Evolutionary conservation across 1,140 invertebrate species (phyloP).

Genomic region (Olivierus martensii): DNA sequence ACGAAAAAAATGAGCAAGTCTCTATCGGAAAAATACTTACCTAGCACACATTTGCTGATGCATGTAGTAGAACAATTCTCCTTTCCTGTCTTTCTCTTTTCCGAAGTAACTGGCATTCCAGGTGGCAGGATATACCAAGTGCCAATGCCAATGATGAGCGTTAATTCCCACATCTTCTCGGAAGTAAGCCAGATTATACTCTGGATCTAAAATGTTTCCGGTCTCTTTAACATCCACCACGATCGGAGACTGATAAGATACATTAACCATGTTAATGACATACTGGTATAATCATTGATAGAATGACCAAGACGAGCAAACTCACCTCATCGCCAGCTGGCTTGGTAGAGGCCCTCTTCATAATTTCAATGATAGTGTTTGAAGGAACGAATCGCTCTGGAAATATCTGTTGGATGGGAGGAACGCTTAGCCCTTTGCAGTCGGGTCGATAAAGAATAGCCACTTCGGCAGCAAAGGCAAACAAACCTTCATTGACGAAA

Average conservation of each 20-base stretch:
- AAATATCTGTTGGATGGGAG: slow-evolving; percentile 12
- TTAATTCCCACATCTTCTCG: slow-evolving; percentile 2
- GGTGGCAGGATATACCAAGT: neutral
- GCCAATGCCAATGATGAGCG: slow-evolving; percentile 16
- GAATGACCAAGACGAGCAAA: too few relatives aligned
- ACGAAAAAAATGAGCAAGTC: too few relatives aligned
- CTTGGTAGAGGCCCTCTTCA: too few relatives aligned
- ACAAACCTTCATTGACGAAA: slow-evolving; percentile 12
- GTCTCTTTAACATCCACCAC: neutral
- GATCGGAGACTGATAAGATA: neutral
- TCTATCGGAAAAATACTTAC: slow-evolving; percentile 19
- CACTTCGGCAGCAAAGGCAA: slow-evolving; percentile 10
- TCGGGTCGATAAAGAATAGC: slow-evolving; percentile 9
- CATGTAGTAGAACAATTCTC: slow-evolving; percentile 61
- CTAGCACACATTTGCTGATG: slow-evolving; percentile 51
- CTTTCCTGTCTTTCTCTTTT: slow-evolving; percentile 43
- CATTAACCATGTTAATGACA: too few relatives aligned
- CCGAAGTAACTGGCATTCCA: neutral
- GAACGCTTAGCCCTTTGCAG: slow-evolving; percentile 6
- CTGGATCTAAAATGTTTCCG: slow-evolving; percentile 9
- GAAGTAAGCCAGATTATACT: slow-evolving; percentile 4
- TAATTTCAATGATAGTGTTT: slow-evolving; percentile 4
- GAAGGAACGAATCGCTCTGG: slow-evolving; percentile 10
- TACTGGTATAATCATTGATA: too few relatives aligned
- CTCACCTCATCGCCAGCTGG: too few relatives aligned